Conservation (phyloP, 2,113 vertebrate genomes). For the Uria lomvia region DNA sequence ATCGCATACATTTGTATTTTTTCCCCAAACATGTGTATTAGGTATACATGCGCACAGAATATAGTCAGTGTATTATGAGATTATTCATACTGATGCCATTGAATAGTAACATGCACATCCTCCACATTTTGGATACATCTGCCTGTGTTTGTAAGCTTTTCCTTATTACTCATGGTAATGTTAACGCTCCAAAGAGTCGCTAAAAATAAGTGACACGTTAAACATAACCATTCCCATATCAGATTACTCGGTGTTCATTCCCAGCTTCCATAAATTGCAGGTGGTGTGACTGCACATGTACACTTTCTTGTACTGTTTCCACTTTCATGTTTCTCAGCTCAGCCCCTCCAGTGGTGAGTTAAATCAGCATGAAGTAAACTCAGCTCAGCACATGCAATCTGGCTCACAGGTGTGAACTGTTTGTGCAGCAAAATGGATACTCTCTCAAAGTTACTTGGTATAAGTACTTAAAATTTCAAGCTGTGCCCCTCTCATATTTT, state of each 20-base stretch:
- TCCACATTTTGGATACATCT: slow-evolving; percentile 40
- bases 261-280: slow-evolving; percentile 56
- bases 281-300: slow-evolving; percentile 46
- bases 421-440: slow-evolving; percentile 1
- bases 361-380: slow-evolving; percentile 51
- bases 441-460: slow-evolving; percentile 11
- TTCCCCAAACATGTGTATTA: not conserved
- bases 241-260: slow-evolving; percentile 43
- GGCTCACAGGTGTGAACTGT: slow-evolving; percentile 44
- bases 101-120: not conserved
- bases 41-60: not conserved
- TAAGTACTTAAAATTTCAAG: slow-evolving; percentile 50
- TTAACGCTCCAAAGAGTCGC: slow-evolving; percentile 45
- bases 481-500: slow-evolving; percentile 23
- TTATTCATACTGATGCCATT: slow-evolving; percentile 2
- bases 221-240: slow-evolving; percentile 40
- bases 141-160: slow-evolving; percentile 52
- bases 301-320: slow-evolving; percentile 32
- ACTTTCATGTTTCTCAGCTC: slow-evolving; percentile 46
- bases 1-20: not conserved
- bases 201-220: slow-evolving; percentile 34
- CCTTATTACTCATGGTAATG: slow-evolving; percentile 51
- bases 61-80: not conserved
- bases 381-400: slow-evolving; percentile 48
- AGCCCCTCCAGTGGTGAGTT: slow-evolving; percentile 54